A percentile compares a stretch with the other conserved stretches of the same genome.
Conservation (phyloP, 1,140 invertebrate species). For the Ips nitidus region DNA sequence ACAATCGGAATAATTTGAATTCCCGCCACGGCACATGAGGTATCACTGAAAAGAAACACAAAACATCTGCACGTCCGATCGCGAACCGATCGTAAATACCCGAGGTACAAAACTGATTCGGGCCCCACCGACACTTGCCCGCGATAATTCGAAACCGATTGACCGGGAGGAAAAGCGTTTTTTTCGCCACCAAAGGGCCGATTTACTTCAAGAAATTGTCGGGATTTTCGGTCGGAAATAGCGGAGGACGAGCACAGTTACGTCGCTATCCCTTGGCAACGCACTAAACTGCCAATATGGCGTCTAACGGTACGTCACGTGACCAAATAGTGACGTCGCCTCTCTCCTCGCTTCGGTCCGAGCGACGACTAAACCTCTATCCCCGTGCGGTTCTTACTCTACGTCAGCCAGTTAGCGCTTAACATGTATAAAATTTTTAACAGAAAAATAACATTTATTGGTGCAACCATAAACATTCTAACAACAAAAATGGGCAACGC, state of each 20-base stretch:
- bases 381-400: conserved; percentile 3
- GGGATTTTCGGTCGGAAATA: conserved; percentile 11
- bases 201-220: conserved; percentile 1
- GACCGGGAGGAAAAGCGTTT: conserved; percentile 6
- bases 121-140: conserved; percentile 34
- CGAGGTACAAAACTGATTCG: conserved; percentile 43
- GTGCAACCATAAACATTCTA: too few species aligned
- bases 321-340: conserved; percentile 56
- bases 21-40: conserved; percentile 49
- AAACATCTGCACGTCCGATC: conserved; percentile 52
- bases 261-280: conserved; percentile 50
- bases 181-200: neutral
- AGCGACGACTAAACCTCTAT: conserved; percentile 38
- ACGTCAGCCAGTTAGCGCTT: conserved; percentile 5
- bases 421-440: too few species aligned
- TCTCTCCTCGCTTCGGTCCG: conserved; percentile 38
- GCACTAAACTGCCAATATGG: conserved; percentile 57
- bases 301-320: conserved; percentile 57
- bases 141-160: conserved; percentile 38
- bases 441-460: too few species aligned
- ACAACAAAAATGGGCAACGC: too few species aligned
- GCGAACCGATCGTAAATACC: conserved; percentile 52
- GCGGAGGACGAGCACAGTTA: conserved; percentile 25
- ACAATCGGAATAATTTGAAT: conserved; percentile 39
- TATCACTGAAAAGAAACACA: conserved; percentile 44